Evolutionary conservation across 2,113 vertebrate genomes (phyloP), one percentile per base, ranked within the genome.

Genomic region (Phyllostomus discolor): DNA sequence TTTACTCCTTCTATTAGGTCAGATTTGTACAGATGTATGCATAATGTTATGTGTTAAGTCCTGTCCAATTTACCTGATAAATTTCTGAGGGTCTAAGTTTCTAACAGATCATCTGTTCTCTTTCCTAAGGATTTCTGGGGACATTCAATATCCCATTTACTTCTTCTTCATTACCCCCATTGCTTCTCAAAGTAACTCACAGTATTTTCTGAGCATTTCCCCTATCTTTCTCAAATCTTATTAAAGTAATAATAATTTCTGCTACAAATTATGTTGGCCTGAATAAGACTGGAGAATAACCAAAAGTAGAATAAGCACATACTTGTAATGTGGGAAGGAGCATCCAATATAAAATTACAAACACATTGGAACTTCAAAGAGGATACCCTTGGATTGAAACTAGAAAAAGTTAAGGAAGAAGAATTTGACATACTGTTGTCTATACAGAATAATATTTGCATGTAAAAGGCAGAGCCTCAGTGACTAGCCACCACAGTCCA

Each of bases 221-320:
- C 24, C 2, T 1, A 26, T 48, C 1, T 17, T 7, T 50, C 59
- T 72, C 46, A 92, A 70, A 87, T 70, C 19, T 91, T 80, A 81
- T 59, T 67, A 59, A 89, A 84, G 12, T 59, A 89, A 75, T 59
- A 89, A 75, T 59, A 46, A 12, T 69, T 89, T 83, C 38, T 59
- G 10, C n/a, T 92, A 66, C 11, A 28, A 22, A 54, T 73, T 78
- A 84, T n/a, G 5, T 66, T 69, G 38, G 16, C n/a, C 76, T 76
- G 22, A 75, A 84, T 81, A 14, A 46, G 28, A 57, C 28, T 76
- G 22, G 52, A 76, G 64, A 66, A 76, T 57, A 76, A 69, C 10
- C 48, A 81, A 69, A 1, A 89, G 14, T 8, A 91, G 10, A 66
- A 79, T 69, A 83, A 12, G n/a, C 26, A 87, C 28, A 3, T 9